phyloP scores from a whole-genome alignment of 2,113 vertebrate species.

The Cinclus mexicanus region DNA sequence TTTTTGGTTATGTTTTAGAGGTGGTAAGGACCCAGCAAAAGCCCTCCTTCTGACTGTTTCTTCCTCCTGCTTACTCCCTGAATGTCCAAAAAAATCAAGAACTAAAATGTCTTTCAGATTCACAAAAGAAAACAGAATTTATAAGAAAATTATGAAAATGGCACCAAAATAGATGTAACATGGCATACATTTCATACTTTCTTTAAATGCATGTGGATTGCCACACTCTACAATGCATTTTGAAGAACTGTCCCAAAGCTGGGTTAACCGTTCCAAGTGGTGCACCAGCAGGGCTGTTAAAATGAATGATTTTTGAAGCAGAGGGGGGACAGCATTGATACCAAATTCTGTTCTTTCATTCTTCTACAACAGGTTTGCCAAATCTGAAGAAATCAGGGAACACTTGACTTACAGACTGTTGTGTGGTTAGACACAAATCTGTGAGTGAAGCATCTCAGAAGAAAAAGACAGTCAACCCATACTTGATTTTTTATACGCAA shows the following conservation, averaged over 20 bases:
- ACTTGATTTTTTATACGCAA: background rate
- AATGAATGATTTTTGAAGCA: background rate
- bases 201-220: background rate
- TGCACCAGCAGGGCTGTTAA: background rate
- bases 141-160: background rate
- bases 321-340: background rate
- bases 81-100: background rate
- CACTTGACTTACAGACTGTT: background rate
- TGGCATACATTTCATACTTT: background rate
- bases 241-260: background rate
- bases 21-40: background rate
- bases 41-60: background rate
- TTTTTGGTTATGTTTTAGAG: background rate
- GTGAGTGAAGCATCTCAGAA: background rate
- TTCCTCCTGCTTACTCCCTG: background rate
- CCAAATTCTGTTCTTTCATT: background rate
- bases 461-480: background rate
- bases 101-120: background rate
- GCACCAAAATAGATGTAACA: background rate
- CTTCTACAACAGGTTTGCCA: background rate
- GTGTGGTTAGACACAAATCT: background rate
- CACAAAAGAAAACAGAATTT: background rate
- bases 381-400: background rate
- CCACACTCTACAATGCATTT: background rate
- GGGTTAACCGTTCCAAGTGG: background rate